Base-by-base conservation (phyloP, 2,888 invertebrate genomes). In the Baccha elongata region DNA sequence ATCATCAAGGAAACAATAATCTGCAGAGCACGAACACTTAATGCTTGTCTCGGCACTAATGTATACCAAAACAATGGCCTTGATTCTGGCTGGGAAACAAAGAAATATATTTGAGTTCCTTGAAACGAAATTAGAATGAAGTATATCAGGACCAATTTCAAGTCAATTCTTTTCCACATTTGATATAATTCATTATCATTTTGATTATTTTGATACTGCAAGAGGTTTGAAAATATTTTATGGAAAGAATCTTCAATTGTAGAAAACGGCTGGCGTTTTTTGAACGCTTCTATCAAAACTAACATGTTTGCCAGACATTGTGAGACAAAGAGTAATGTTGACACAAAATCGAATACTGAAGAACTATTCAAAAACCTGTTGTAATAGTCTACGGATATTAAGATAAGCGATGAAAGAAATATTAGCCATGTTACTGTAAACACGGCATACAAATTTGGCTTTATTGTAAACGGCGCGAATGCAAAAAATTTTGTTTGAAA, bases 271-370 rank as follows among this genome's bases (percentile, higher is more conserved):
- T 58, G 48, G 0, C 71, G 50, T 32, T 85, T 84, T 17, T 40
- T 60, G n/a, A 81, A 79, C 1, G 84, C 62, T 44, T 86, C 86
- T 10, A 81, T 44, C 15, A 86, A 1, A 1, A 83, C 58, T 11
- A 84, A 21, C 15, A 86, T 72, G 55, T 81, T 50, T 10, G 65
- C 52, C 3, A 55, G 0, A 7, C 71, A n/a, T 50, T 84, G 67
- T 11, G 67, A 21, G 3, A 23, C 8, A 3, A 21, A 37, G 0
- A 75, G 13, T n/a, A 13, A 65, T 23, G 23, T 32, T 17, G n/a
- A n/a, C 13, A 79, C 68, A 8, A 79, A 42, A 3, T 19, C 29
- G n/a, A 23, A 3, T 21, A 53, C 19, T 50, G 64, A 72, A 6
- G 60, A 29, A 8, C 29, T 32, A 19, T 44, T 19, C 3, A 29